These are phyloP conservation scores for Ciconia stormi DNA, from an alignment of 2,113 vertebrate genomes.

Conservation along the genomic window DNA sequence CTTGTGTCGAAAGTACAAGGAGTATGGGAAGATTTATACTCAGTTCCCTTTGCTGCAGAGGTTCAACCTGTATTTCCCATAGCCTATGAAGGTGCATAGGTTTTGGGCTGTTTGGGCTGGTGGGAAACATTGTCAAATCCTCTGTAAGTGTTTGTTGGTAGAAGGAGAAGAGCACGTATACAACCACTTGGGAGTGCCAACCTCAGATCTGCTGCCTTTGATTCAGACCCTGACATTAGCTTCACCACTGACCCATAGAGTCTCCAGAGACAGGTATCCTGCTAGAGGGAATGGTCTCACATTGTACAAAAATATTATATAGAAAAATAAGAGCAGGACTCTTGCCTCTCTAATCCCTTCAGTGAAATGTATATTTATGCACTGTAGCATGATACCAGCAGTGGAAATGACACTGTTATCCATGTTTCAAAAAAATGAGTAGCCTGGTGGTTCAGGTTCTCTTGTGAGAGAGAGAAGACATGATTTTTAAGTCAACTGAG, in stretches of 20 bases:
- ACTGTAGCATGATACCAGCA: neutral
- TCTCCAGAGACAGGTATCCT: neutral
- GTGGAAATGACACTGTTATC: neutral
- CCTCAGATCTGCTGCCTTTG: neutral
- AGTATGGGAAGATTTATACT: neutral
- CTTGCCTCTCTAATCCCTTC: neutral
- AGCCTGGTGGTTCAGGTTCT: neutral
- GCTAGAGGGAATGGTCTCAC: neutral
- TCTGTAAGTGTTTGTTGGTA: neutral
- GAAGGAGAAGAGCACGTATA: neutral
- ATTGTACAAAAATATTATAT: neutral
- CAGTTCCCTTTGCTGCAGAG: neutral
- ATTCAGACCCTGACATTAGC: neutral
- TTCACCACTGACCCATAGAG: neutral
- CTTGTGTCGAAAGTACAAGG: neutral
- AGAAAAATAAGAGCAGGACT: neutral
- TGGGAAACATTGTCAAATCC: neutral
- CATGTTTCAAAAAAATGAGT: neutral
- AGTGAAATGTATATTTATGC: neutral
- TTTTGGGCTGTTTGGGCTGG: neutral
- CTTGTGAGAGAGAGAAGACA: neutral
- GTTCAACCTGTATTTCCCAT: neutral
- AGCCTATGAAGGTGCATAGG: neutral
- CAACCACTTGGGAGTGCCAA: accelerated
- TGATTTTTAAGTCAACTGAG: neutral